Base-by-base conservation (phyloP, 2,888 invertebrate species). In the Athrips mouffetella region DNA sequence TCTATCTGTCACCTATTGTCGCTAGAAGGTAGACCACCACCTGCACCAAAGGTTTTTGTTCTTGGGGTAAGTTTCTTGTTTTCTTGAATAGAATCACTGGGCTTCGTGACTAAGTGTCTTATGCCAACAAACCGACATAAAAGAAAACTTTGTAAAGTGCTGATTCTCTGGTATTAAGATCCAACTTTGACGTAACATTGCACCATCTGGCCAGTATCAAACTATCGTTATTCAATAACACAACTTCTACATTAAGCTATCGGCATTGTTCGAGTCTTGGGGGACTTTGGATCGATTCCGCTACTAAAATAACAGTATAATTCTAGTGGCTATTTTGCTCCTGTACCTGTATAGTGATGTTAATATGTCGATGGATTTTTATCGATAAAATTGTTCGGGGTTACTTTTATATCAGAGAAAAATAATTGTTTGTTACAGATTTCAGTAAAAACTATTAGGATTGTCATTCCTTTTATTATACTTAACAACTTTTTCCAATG, bases 281-380 rank as follows among this genome's bases (percentile, higher is more conserved):
- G 39, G 45, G 35, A 45, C 33, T 4, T 10, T 15, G 33, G 45
- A 45, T 45, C 45, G 45, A 45, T 45, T 45, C 45, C 6, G 25
- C 13, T 10, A 21, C 21, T 35, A 16, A 33, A 45, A 45, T 45
- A 45, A 67, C 65, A 65, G 64, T 69, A 70, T 70, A 70, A 68
- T 67, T 71, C 70, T 65, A 67, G 60, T 59, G 65, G 63, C 63
- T 59, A 59, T 58, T 59, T 55, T 58, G 54, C 39, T 39, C 46
- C 35, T 48, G 44, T 48, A 44, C 33, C 40, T 40, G 23, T 13
- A n/a, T 3, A n/a, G 37, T n/a, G 37, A 18, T 13, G 10, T 25
- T 25, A n/a, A n/a, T n/a, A n/a, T n/a, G n/a, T n/a, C n/a, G n/a
- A n/a, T n/a, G n/a, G n/a, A n/a, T 31, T 27, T 39, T 30, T 18